Conservation (phyloP, 2,113 vertebrate species). For the Malurus cyaneus region DNA sequence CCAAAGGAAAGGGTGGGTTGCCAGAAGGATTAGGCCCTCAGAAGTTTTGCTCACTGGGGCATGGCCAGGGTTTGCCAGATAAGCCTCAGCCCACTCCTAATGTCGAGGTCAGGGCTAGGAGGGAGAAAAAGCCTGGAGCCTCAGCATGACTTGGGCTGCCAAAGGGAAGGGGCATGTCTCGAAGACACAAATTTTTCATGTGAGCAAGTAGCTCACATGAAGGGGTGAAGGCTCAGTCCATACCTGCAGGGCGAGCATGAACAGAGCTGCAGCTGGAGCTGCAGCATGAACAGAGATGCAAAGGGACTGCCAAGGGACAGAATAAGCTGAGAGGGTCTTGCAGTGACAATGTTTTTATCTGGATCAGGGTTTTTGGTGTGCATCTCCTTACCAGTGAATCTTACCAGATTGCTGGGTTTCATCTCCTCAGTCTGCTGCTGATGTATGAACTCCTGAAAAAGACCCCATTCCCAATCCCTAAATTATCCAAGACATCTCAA, state of each 20-base stretch:
- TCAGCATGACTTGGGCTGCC: background rate
- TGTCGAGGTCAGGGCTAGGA: background rate
- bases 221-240: background rate
- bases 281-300: accelerated
- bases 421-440: background rate
- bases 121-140: background rate
- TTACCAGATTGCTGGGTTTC: background rate
- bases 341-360: background rate
- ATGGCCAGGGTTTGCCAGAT: background rate
- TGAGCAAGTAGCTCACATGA: no score
- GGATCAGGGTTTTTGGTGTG: background rate
- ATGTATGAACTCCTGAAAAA: background rate
- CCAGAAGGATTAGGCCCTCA: background rate
- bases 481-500: background rate
- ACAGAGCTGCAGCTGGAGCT: background rate
- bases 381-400: background rate
- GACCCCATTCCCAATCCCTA: background rate
- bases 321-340: background rate
- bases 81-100: background rate
- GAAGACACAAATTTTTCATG: background rate
- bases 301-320: background rate
- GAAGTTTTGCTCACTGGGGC: background rate
- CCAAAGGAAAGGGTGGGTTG: background rate
- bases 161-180: background rate
- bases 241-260: accelerated